Evolutionary conservation across 1,140 invertebrate species (phyloP).

Genomic region (Brachionus angularis): DNA sequence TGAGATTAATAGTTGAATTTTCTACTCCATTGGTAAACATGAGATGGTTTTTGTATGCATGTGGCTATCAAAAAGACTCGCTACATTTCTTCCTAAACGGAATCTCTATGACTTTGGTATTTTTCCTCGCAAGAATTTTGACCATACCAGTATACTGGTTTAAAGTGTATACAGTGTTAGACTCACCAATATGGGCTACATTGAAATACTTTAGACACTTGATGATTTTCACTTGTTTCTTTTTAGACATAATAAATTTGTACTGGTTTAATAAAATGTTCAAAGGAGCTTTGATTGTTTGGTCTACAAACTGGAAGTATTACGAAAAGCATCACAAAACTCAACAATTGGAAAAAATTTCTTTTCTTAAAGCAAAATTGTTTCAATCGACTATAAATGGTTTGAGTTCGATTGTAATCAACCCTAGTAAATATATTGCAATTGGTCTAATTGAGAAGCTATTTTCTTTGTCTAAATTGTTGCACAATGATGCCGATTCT

Average conservation of each 20-base stretch:
- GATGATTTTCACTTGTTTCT: conserved; percentile 50
- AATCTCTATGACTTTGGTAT: conserved; percentile 51
- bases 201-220: conserved; percentile 50
- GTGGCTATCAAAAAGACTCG: conserved; percentile 49
- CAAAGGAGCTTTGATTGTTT: conserved; percentile 48
- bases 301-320: conserved; percentile 36
- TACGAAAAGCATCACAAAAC: conserved; percentile 33
- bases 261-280: conserved; percentile 54
- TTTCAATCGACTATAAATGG: conserved; percentile 24
- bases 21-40: conserved; percentile 57
- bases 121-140: conserved; percentile 51
- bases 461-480: background rate
- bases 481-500: background rate
- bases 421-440: conserved; percentile 17
- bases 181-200: conserved; percentile 48
- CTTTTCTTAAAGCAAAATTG: conserved; percentile 6
- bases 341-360: conserved; percentile 22
- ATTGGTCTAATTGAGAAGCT: conserved; percentile 32
- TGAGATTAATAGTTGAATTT: conserved; percentile 54
- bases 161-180: conserved; percentile 50
- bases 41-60: conserved; percentile 52
- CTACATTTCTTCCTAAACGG: conserved; percentile 51
- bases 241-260: conserved; percentile 53
- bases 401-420: conserved; percentile 5
- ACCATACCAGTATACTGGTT: conserved; percentile 52